Evolutionary conservation across 2,113 vertebrate genomes (phyloP).

Genomic region (Eptatretus burgeri): DNA sequence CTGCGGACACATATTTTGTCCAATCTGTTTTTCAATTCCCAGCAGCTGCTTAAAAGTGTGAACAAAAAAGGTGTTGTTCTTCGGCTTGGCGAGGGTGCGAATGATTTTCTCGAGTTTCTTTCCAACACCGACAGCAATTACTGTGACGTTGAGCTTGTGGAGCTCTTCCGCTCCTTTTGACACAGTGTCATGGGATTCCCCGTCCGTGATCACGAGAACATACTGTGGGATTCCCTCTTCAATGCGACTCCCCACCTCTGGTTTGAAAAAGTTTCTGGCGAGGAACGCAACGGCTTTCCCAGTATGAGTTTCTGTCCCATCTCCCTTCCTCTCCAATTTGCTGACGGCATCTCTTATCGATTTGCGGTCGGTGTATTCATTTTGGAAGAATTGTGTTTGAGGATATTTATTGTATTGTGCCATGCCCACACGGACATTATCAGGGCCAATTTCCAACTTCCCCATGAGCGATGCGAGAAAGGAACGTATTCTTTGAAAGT

Average conservation of each 20-base stretch:
- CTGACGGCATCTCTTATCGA: neutral
- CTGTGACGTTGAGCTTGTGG: neutral
- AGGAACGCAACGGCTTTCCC: neutral
- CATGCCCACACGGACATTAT: conserved; percentile 1
- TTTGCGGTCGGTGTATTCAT: neutral
- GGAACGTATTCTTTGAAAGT: neutral
- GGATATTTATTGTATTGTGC: neutral
- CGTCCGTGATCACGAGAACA: conserved; percentile 2
- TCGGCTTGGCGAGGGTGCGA: neutral
- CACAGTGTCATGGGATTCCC: neutral
- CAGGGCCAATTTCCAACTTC: neutral
- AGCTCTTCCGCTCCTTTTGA: neutral
- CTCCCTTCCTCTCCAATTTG: neutral
- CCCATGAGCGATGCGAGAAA: neutral
- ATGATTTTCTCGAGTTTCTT: neutral
- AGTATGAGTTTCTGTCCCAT: neutral
- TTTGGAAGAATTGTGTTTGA: neutral
- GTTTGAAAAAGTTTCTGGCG: conserved; percentile 1
- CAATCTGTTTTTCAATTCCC: neutral
- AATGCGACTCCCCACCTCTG: neutral
- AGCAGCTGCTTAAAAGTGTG: neutral
- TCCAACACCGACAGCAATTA: neutral
- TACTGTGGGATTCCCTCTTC: conserved; percentile 3
- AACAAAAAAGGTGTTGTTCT: neutral
- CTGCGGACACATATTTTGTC: neutral